Percentiles rank a stretch among this genome's conserved stretches.
phyloP scores from a whole-genome alignment of 2,113 vertebrate genomes.

The Gymnogyps californianus region DNA sequence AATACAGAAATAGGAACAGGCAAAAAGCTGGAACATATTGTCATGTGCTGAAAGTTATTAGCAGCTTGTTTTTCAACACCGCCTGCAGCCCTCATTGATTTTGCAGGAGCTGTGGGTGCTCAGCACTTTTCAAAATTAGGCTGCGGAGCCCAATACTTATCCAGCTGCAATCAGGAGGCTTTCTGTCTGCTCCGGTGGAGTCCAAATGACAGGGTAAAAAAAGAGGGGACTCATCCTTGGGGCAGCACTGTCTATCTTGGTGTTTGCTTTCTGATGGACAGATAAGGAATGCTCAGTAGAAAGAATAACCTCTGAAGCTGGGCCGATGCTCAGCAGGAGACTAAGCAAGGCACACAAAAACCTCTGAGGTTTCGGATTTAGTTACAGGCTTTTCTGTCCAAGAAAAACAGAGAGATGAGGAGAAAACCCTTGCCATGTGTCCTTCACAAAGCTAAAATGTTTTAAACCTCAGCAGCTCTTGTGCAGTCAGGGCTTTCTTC shows the following conservation, averaged over 20 bases:
- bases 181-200: background rate
- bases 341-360: background rate
- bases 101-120: background rate
- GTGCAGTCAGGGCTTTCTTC: background rate
- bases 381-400: background rate
- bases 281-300: background rate
- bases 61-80: background rate
- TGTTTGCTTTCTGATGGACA: background rate
- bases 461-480: background rate
- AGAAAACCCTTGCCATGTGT: background rate
- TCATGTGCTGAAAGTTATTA: background rate
- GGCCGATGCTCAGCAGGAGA: background rate
- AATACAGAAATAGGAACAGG: constrained; percentile 1
- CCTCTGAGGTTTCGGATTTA: background rate
- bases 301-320: background rate
- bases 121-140: background rate
- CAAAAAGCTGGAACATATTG: background rate
- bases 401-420: background rate
- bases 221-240: background rate
- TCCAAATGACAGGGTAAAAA: background rate
- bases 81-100: constrained; percentile 14
- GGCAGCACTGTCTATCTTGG: background rate
- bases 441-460: background rate
- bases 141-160: background rate
- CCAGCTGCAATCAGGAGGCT: background rate